Conservation (phyloP, 2,888 invertebrate species). For the Phorcus lineatus region DNA sequence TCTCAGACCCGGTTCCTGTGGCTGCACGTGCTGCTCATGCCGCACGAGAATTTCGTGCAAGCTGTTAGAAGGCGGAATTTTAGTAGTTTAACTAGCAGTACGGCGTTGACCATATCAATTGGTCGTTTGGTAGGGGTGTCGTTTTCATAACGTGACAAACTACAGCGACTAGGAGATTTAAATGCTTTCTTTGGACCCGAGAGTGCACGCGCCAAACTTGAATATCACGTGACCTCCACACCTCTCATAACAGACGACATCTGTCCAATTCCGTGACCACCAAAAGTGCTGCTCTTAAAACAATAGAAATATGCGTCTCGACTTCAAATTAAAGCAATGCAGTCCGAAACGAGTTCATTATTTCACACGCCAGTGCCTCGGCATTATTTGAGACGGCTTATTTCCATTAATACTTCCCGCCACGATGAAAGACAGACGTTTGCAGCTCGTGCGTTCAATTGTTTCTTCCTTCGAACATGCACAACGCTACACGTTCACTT, state of each 20-base stretch:
- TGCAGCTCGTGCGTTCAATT: neutral
- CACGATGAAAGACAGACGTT: neutral
- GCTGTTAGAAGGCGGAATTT: neutral
- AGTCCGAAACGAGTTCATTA: slow-evolving; percentile 7
- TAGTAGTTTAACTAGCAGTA: neutral
- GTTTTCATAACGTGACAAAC: neutral
- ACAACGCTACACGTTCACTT: neutral
- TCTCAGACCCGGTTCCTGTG: neutral
- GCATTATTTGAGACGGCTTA: neutral
- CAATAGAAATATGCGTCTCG: neutral
- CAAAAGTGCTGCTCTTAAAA: neutral
- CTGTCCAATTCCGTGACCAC: slow-evolving; percentile 7
- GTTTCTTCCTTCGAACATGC: neutral
- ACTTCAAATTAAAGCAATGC: slow-evolving; percentile 3
- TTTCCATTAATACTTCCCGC: neutral
- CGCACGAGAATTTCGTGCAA: neutral
- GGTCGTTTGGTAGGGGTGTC: neutral
- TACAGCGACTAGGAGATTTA: neutral
- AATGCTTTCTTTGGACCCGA: neutral
- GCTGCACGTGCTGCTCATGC: neutral
- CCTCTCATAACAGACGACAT: neutral
- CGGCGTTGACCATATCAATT: neutral
- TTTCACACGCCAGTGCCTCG: neutral
- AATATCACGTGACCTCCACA: neutral
- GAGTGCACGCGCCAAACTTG: neutral